Evolutionary conservation across 2,888 invertebrate species (phyloP).

Genomic region (Drosophila sordidapex): DNA sequence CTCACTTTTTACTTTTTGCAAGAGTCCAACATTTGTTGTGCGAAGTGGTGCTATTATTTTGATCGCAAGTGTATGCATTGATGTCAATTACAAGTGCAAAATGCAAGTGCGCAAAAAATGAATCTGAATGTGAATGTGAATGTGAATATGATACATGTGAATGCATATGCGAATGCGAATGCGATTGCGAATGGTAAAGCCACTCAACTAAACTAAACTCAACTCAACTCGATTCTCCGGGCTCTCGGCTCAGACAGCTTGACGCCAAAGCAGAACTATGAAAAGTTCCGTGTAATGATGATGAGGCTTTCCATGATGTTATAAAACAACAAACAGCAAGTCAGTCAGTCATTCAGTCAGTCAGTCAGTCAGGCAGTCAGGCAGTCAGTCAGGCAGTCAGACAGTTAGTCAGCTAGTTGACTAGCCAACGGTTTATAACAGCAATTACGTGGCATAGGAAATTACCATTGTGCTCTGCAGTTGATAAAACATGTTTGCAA

Average conservation of each 20-base stretch:
- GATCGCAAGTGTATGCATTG: conserved; percentile 1
- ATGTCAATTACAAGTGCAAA: conserved; percentile 31
- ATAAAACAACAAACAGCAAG: conserved; percentile 44
- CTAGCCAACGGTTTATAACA: conserved; percentile 43
- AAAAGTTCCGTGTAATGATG: conserved; percentile 68
- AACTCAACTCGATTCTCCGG: not conserved
- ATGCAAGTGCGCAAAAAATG: conserved; percentile 60
- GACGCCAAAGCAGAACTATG: conserved; percentile 66
- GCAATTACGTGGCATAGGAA: conserved; percentile 70
- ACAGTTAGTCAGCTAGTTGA: not conserved
- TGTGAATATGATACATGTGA: conserved; percentile 57
- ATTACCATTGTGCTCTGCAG: conserved; percentile 65
- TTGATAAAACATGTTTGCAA: conserved; percentile 45
- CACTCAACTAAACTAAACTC: conserved; percentile 36
- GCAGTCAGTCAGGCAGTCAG: conserved; percentile 7
- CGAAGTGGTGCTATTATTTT: not conserved
- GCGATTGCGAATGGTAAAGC: conserved; percentile 62
- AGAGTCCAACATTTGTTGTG: not conserved
- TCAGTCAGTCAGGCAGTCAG: not conserved
- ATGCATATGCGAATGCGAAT: conserved; percentile 19
- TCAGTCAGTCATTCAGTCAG: conserved; percentile 22
- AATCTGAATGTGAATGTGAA: conserved; percentile 59
- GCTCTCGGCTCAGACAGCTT: conserved; percentile 69
- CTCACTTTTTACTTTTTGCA: too few species aligned
- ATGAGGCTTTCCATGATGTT: conserved; percentile 47